Percentiles rank a stretch among this genome's conserved stretches.
Conservation (phyloP, 2,113 vertebrate species). For the Heteronetta atricapilla region DNA sequence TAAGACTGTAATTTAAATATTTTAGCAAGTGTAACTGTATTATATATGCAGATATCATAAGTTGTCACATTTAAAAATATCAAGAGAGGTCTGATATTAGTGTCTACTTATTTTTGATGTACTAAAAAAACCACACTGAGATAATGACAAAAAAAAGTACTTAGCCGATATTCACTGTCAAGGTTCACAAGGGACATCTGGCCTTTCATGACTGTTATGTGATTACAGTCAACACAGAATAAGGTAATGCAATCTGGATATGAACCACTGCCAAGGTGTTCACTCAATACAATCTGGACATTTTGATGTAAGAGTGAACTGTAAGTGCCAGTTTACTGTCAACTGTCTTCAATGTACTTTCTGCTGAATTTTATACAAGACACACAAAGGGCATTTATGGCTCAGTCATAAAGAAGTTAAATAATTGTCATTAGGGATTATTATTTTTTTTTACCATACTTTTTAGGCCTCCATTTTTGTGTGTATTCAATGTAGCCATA, state of each 20-base stretch:
- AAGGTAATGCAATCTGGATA: slow-evolving; percentile 59
- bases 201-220: slow-evolving; percentile 64
- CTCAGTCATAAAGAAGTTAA: slow-evolving; percentile 32
- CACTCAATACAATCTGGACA: background rate
- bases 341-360: background rate
- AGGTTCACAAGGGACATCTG: slow-evolving; percentile 67
- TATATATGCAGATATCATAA: background rate
- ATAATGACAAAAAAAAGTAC: slow-evolving; percentile 65
- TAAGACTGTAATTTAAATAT: background rate
- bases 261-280: slow-evolving; percentile 66
- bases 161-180: slow-evolving; percentile 65
- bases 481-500: background rate
- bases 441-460: slow-evolving; percentile 30
- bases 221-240: slow-evolving; percentile 62
- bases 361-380: slow-evolving; percentile 16
- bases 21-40: background rate
- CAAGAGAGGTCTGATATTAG: slow-evolving; percentile 38
- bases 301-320: slow-evolving; percentile 27
- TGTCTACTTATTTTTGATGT: slow-evolving; percentile 45
- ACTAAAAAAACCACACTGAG: slow-evolving; percentile 32
- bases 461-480: background rate
- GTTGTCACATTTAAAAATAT: slow-evolving; percentile 28
- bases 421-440: background rate
- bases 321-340: background rate
- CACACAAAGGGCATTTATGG: background rate